Evolutionary conservation across 35 echinoderm and acorn worm species (phyloP).

Genomic region (Lytechinus variegatus): DNA sequence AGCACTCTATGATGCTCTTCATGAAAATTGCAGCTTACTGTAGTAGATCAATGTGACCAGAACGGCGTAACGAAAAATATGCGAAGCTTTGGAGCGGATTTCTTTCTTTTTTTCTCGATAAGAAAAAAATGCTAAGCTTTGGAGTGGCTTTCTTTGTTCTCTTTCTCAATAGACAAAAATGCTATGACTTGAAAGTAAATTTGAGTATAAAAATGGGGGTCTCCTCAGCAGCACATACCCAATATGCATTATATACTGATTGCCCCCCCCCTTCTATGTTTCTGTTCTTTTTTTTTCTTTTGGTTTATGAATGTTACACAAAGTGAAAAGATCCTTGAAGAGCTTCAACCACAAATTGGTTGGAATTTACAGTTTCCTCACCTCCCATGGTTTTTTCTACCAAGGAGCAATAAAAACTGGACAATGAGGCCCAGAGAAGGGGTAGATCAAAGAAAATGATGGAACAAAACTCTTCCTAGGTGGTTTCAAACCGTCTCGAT

Average conservation of each 20-base stretch:
- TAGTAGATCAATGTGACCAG: too few relatives aligned
- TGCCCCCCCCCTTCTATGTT: neutral
- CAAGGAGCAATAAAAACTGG: neutral
- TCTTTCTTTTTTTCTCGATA: neutral
- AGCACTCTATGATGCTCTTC: too few relatives aligned
- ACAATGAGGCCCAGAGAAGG: neutral
- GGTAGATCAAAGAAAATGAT: neutral
- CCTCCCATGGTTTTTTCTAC: neutral
- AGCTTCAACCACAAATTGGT: neutral
- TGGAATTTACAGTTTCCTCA: conserved; percentile 37
- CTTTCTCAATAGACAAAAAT: too few relatives aligned
- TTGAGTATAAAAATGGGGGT: too few relatives aligned
- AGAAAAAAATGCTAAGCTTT: too few relatives aligned
- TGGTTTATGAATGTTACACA: neutral
- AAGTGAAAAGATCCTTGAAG: neutral
- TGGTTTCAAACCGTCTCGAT: neutral
- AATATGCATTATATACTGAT: too few relatives aligned
- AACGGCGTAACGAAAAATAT: too few relatives aligned
- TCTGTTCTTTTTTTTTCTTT: neutral
- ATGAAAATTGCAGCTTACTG: too few relatives aligned
- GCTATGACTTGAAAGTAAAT: too few relatives aligned
- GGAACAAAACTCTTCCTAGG: neutral
- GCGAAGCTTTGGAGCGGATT: too few relatives aligned
- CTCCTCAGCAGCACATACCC: too few relatives aligned
- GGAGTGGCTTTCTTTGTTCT: too few relatives aligned